Percentiles rank a stretch among this genome's conserved stretches.
These are phyloP conservation scores for Pollachius pollachius DNA, from an alignment of 2,113 vertebrate genomes.

Conservation along the genomic window DNA sequence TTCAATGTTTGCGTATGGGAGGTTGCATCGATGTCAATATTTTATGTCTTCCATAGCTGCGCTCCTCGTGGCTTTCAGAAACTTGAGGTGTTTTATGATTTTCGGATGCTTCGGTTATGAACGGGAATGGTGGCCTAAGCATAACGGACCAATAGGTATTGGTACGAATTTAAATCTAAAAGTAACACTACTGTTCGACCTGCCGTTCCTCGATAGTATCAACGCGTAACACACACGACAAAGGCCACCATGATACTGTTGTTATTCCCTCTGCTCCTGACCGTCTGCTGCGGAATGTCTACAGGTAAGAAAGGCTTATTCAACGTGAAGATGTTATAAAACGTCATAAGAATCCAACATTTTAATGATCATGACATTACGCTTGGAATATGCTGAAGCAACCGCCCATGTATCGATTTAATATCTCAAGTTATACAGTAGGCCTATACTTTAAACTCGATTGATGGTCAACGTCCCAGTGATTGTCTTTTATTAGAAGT, in stretches of 20 bases:
- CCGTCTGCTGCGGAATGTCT: slow-evolving; percentile 23
- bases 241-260: slow-evolving; percentile 43
- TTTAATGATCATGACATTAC: not conserved
- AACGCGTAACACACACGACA: not conserved
- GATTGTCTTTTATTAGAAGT: too few relatives aligned
- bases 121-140: not conserved
- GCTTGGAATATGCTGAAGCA: too few relatives aligned
- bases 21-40: slow-evolving; percentile 9
- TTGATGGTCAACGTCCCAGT: too few relatives aligned
- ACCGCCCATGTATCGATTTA: too few relatives aligned
- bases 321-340: not conserved
- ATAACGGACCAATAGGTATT: not conserved
- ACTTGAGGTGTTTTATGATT: too few relatives aligned
- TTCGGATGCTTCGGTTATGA: too few relatives aligned
- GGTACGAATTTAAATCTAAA: too few relatives aligned
- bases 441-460: too few relatives aligned
- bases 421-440: too few relatives aligned
- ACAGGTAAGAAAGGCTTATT: slow-evolving; percentile 45
- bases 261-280: slow-evolving; percentile 41
- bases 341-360: not conserved
- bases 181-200: not conserved
- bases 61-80: slow-evolving; percentile 9
- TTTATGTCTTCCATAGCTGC: slow-evolving; percentile 1
- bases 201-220: not conserved
- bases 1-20: slow-evolving; percentile 27